Evolutionary conservation across 1,140 invertebrate species (phyloP).

Genomic region (Tribolium castaneum): DNA sequence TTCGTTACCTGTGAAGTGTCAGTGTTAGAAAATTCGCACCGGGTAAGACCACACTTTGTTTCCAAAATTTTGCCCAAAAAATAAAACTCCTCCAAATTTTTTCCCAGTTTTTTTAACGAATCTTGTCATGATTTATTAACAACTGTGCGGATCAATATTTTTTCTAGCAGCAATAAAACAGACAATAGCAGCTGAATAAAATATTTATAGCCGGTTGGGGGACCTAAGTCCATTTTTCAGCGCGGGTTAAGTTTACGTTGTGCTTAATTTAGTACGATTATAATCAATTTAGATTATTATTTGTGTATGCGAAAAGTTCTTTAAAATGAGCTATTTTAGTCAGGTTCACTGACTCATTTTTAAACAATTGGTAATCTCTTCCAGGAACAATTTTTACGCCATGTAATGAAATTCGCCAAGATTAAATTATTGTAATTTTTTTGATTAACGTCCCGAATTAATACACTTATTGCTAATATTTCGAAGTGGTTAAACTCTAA

Average conservation of each 20-base stretch:
- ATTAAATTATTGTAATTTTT: not conserved
- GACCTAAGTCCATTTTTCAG: not conserved
- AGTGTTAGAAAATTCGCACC: not conserved
- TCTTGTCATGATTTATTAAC: conserved; percentile 1
- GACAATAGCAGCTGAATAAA: conserved; percentile 25
- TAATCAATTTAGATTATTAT: conserved; percentile 5
- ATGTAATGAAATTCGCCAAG: not conserved
- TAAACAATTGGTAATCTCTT: not conserved
- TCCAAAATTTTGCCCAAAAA: not conserved
- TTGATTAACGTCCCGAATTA: not conserved
- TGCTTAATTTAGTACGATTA: not conserved
- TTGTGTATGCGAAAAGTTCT: not conserved
- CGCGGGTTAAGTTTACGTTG: not conserved
- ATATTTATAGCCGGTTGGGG: not conserved
- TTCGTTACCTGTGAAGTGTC: conserved; percentile 19
- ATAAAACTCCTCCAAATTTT: not conserved
- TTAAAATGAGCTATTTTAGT: conserved; percentile 6
- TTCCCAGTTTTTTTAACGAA: not conserved
- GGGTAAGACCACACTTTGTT: not conserved
- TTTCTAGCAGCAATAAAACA: not conserved
- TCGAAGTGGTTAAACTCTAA: not conserved
- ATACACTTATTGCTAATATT: not conserved
- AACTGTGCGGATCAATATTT: not conserved
- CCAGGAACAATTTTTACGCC: not conserved
- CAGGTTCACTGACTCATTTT: not conserved